phyloP scores from a whole-genome alignment of 2,888 invertebrate genomes.

The Sarcophaga subvicina region DNA sequence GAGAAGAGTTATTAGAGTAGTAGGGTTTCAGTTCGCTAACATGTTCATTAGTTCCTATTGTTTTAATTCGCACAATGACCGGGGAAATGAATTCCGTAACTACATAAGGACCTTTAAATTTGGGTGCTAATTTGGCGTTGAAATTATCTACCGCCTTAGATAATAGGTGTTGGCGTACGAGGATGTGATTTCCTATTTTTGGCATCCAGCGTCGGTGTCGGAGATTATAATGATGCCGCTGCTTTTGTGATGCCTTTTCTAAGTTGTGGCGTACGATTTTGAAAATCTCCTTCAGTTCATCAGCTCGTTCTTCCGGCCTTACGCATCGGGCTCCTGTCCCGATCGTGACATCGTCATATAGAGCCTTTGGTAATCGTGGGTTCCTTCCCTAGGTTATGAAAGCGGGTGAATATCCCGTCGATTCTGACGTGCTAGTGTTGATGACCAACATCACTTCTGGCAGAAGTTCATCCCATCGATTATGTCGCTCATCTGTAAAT shows the following conservation, averaged over 20 bases:
- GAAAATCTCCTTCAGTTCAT: slow-evolving; percentile 27
- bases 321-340: background rate
- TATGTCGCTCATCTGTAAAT: too few relatives aligned
- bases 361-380: slow-evolving; percentile 16
- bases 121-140: background rate
- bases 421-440: too few relatives aligned
- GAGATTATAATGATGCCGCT: slow-evolving; percentile 19
- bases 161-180: background rate
- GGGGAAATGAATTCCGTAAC: background rate
- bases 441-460: too few relatives aligned
- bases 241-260: background rate
- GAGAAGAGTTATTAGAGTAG: too few relatives aligned
- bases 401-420: too few relatives aligned
- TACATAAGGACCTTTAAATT: background rate
- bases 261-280: slow-evolving; percentile 7
- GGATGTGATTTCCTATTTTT: background rate
- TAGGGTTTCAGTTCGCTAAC: too few relatives aligned
- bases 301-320: background rate
- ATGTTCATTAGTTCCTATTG: background rate
- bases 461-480: too few relatives aligned
- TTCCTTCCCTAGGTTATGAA: too few relatives aligned
- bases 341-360: slow-evolving; percentile 27
- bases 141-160: slow-evolving; percentile 27
- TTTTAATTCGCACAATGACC: background rate
- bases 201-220: slow-evolving; percentile 4